Percentiles rank a stretch among this genome's conserved stretches.
phyloP scores from a whole-genome alignment of 2,888 invertebrate genomes.

The Lepas anatifera region DNA sequence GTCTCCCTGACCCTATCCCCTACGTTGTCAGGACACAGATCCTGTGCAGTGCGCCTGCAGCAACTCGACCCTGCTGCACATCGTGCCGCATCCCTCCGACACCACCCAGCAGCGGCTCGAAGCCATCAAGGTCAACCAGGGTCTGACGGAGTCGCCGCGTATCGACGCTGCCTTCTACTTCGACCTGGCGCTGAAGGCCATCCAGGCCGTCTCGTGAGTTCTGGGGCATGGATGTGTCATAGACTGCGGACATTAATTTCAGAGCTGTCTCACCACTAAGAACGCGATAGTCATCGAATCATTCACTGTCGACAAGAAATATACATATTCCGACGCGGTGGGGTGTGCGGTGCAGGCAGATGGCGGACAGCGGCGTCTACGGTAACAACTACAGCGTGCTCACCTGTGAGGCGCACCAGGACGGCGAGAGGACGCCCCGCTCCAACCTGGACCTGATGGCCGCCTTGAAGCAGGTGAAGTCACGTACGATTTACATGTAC shows the following conservation, averaged over 20 bases:
- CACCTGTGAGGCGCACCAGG: background rate
- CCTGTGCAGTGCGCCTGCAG: conserved; percentile 56
- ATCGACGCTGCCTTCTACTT: conserved; percentile 76
- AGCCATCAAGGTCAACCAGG: conserved; percentile 44
- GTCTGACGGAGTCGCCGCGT: conserved; percentile 46
- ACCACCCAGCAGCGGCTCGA: conserved; percentile 56
- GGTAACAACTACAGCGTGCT: background rate
- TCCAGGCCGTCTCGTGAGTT: conserved; percentile 45
- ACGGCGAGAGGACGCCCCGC: background rate
- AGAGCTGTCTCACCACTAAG: no score
- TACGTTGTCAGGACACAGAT: conserved; percentile 53
- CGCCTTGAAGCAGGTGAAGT: background rate
- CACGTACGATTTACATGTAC: no score
- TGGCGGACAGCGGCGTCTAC: background rate
- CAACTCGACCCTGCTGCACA: conserved; percentile 61
- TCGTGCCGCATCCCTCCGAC: conserved; percentile 56
- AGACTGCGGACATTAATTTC: no score
- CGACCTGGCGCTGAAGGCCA: conserved; percentile 61
- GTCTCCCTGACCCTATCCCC: no score
- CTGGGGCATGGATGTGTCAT: no score
- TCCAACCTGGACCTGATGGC: background rate
- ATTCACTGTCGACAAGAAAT: no score
- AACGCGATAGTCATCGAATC: no score
- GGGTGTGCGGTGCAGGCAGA: background rate
- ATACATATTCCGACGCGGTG: no score